Evolutionary conservation across 2,113 vertebrate genomes (phyloP), one percentile per base, ranked within the genome.

Genomic region (Oostethus manadensis): DNA sequence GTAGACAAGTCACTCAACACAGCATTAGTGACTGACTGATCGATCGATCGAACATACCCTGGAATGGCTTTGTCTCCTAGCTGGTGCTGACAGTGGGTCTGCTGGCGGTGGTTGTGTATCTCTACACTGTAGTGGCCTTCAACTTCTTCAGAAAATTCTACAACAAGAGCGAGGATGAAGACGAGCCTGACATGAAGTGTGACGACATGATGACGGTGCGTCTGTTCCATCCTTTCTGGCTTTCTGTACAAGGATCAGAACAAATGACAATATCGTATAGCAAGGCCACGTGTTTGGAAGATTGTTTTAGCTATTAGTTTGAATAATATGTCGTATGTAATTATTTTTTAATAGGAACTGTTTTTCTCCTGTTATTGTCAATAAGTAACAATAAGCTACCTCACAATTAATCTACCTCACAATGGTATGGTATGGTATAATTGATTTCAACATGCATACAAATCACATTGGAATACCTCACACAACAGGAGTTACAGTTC

Each of bases 141-240:
- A 98, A 99, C 89, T 99, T 99, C 89, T 99, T 99, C 87, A 93
- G 96, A 56, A 98, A 97, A 82, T 99, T 99, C 90, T 99, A 99
- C 90, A 99, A 99, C 74, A 98, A 98, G 82, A 96, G 96, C 0
- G 95, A 97, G 74, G 95, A 98, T 8, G 95, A 98, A 18, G 95
- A 96, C 1, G 93, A 92, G 67, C 95, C 96, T 0, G 96, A 99
- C 75, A 98, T 98, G 96, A 99, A 99, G 73, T 99, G 96, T 57
- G 94, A 99, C 0, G 96, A 99, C 67, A 99, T 99, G 96, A 98
- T 99, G 96, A 98, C 95, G 33, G 96, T 98, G 69, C 1, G 62
- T 53, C 40, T 1, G 1, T 4, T 4, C 17, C 20, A 3, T 51
- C 18, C 18, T 20, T 42, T 14, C 3, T 40, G 11, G 13, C 38